Percentiles rank a stretch among this genome's conserved stretches.
Evolutionary conservation across 1,140 invertebrate genomes (phyloP).

Genomic region (Lepidostoma basale): DNA sequence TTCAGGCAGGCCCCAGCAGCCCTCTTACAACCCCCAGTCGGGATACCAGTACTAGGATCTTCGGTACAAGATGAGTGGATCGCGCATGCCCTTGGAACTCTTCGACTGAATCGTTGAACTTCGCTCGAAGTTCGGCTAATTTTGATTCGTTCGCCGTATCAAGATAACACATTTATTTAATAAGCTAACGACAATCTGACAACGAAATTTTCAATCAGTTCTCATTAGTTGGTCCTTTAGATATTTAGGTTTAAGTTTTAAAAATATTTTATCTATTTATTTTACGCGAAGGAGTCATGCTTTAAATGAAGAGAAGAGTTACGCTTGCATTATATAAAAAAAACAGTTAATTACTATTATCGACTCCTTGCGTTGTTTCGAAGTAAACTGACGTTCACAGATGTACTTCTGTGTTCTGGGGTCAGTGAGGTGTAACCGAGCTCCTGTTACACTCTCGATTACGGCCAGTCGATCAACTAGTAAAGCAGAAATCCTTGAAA

Average conservation of each 20-base stretch:
- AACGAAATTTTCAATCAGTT: slow-evolving; percentile 27
- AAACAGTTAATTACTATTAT: background rate
- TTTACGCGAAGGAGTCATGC: too few relatives aligned
- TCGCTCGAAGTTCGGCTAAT: background rate
- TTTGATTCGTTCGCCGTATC: background rate
- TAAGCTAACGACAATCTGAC: slow-evolving; percentile 10
- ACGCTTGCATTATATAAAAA: background rate
- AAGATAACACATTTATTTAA: slow-evolving; percentile 8
- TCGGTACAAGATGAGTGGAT: background rate
- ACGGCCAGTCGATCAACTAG: slow-evolving; percentile 19
- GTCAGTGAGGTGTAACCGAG: background rate
- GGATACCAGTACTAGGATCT: slow-evolving; percentile 36
- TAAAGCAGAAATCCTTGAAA: slow-evolving; percentile 25
- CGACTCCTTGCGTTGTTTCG: background rate
- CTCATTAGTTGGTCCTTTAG: slow-evolving; percentile 3
- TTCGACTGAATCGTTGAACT: slow-evolving; percentile 20
- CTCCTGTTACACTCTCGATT: background rate
- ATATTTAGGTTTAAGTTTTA: slow-evolving; percentile 1
- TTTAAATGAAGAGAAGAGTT: background rate
- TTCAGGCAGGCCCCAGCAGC: slow-evolving; percentile 28
- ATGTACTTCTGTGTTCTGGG: background rate
- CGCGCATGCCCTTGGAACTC: slow-evolving; percentile 3
- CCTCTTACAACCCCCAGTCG: slow-evolving; percentile 44
- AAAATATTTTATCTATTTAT: too few relatives aligned
- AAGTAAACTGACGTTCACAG: background rate